Evolutionary conservation across 2,888 invertebrate genomes (phyloP).

Genomic region (Rotaria macrura): DNA sequence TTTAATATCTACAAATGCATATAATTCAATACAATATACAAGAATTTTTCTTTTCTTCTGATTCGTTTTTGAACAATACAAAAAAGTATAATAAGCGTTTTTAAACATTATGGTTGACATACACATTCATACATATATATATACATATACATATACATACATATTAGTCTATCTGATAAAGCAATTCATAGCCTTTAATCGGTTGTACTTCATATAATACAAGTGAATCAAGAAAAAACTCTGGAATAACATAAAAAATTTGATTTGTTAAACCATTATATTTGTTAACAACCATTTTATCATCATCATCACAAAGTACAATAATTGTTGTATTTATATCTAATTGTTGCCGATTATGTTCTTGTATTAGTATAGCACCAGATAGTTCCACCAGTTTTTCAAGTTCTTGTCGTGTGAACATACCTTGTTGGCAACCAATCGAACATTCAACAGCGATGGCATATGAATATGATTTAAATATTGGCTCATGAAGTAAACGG

Average conservation of each 20-base stretch:
- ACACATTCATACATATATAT: not conserved
- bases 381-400: not conserved
- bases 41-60: not conserved
- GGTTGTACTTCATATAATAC: not conserved
- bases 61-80: not conserved
- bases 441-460: not conserved
- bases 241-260: not conserved
- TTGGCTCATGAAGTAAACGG: not conserved
- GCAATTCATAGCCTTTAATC: not conserved
- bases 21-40: not conserved
- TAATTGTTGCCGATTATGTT: not conserved
- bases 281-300: not conserved
- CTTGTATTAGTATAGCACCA: not conserved
- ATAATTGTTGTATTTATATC: not conserved
- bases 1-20: not conserved
- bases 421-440: not conserved
- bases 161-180: not conserved
- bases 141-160: not conserved
- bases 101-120: not conserved
- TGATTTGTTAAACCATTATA: not conserved
- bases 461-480: not conserved
- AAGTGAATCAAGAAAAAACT: not conserved
- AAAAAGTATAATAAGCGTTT: not conserved
- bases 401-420: not conserved
- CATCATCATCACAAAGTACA: not conserved